These are phyloP conservation scores for Hippocampus abdominalis DNA, from an alignment of 2,113 vertebrate species.

Conservation along the genomic window DNA sequence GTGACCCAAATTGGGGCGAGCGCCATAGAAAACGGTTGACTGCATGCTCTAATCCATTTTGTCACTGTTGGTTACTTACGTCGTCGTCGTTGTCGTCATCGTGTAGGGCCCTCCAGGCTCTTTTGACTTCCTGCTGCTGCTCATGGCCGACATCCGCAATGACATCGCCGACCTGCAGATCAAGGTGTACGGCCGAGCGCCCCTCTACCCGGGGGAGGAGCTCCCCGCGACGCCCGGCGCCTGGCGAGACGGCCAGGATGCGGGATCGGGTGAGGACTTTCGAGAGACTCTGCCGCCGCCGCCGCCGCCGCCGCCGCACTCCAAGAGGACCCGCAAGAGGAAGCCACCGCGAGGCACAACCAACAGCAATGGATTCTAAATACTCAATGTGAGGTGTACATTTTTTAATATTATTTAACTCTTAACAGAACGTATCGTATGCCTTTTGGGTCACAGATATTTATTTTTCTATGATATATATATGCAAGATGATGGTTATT, in stretches of 20 bases:
- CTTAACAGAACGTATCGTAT: slow-evolving; percentile 50
- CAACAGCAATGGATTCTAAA: slow-evolving; percentile 44
- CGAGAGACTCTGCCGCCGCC: slow-evolving; percentile 57
- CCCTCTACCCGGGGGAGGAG: slow-evolving; percentile 79
- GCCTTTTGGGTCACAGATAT: slow-evolving; percentile 62
- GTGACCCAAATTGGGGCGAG: too few species aligned
- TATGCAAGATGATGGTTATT: slow-evolving; percentile 45
- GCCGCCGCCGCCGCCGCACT: slow-evolving; percentile 42
- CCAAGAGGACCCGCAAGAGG: slow-evolving; percentile 70
- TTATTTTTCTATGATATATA: slow-evolving; percentile 73
- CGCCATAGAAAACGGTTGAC: not conserved
- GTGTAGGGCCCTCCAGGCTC: slow-evolving; percentile 90
- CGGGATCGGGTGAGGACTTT: slow-evolving; percentile 87
- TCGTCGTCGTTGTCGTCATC: slow-evolving; percentile 14
- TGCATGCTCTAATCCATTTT: not conserved
- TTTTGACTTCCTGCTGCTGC: slow-evolving; percentile 91
- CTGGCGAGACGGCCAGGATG: slow-evolving; percentile 80
- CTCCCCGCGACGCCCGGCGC: slow-evolving; percentile 76
- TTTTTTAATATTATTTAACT: slow-evolving; percentile 68
- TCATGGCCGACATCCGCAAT: slow-evolving; percentile 95
- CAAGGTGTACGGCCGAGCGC: slow-evolving; percentile 80
- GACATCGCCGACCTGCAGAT: slow-evolving; percentile 91
- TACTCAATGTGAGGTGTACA: slow-evolving; percentile 49
- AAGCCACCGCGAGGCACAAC: slow-evolving; percentile 60
- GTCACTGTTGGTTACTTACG: not conserved